Conservation (phyloP, 2,797 vertebrate species). For the Chromobotia macracanthus region DNA sequence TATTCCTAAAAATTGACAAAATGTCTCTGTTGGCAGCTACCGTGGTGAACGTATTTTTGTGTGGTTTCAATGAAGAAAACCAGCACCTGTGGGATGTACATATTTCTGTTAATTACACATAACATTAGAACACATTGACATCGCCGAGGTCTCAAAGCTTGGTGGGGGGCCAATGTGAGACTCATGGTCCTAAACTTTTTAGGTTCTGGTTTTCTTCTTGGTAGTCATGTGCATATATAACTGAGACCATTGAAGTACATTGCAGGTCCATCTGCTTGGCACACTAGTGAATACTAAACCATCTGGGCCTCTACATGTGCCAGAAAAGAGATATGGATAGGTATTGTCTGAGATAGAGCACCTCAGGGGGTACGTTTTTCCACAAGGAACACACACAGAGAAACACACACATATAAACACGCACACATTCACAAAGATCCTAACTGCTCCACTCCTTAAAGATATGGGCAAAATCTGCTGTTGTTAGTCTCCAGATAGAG, state of each 20-base stretch:
- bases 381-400: conserved; percentile 39
- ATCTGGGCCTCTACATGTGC: conserved; percentile 85
- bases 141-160: conserved; percentile 48
- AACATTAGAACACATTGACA: conserved; percentile 45
- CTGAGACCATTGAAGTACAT: conserved; percentile 56
- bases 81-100: conserved; percentile 47
- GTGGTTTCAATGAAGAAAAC: conserved; percentile 34
- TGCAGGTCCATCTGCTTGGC: conserved; percentile 85
- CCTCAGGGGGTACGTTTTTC: conserved; percentile 56
- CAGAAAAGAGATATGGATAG: conserved; percentile 85
- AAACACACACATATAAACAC: background rate
- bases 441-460: conserved; percentile 36
- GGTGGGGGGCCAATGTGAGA: conserved; percentile 57
- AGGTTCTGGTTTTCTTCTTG: conserved; percentile 34
- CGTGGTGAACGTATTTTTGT: conserved; percentile 24
- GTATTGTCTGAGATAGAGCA: conserved; percentile 78
- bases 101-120: conserved; percentile 49
- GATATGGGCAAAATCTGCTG: conserved; percentile 21
- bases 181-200: conserved; percentile 46
- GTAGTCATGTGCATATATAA: conserved; percentile 57
- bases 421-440: conserved; percentile 41
- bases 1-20: conserved; percentile 7
- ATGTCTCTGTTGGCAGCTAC: conserved; percentile 34
- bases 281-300: conserved; percentile 86
- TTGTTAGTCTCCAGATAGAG: conserved; percentile 40